Percentiles rank a stretch among this genome's conserved stretches.
phyloP scores from a whole-genome alignment of 2,888 invertebrate genomes.

The Eupithecia insigniata region DNA sequence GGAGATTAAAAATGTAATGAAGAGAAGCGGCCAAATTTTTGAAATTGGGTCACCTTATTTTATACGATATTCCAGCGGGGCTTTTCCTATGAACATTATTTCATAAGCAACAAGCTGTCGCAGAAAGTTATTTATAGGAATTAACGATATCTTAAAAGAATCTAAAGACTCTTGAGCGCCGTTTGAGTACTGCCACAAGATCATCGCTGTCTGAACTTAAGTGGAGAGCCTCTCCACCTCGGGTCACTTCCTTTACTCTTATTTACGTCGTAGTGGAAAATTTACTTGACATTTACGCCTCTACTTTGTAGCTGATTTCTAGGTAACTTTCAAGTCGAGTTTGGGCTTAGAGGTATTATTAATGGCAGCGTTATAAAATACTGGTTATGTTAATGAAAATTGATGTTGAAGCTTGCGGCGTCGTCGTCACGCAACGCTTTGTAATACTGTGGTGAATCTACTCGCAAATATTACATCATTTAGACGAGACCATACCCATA shows the following conservation, averaged over 20 bases:
- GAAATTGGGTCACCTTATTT: constrained; percentile 21
- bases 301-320: constrained; percentile 32
- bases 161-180: constrained; percentile 12
- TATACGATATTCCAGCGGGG: background rate
- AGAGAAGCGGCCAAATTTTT: constrained; percentile 15
- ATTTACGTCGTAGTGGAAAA: constrained; percentile 46
- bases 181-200: constrained; percentile 21
- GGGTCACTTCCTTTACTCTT: constrained; percentile 49
- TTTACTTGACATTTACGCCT: constrained; percentile 44
- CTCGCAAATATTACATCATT: constrained; percentile 26
- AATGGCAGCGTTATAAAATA: constrained; percentile 30
- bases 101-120: background rate
- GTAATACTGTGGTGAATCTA: constrained; percentile 38
- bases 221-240: constrained; percentile 46
- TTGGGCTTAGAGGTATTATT: constrained; percentile 18
- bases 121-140: background rate
- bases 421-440: constrained; percentile 49
- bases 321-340: constrained; percentile 16
- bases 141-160: background rate
- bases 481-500: constrained; percentile 12
- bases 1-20: constrained; percentile 24
- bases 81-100: background rate
- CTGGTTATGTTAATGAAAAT: constrained; percentile 49
- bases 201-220: constrained; percentile 36
- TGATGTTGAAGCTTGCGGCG: constrained; percentile 44